A percentile compares a stretch with the other conserved stretches of the same genome.
Conservation (phyloP, 2,797 vertebrate species). For the Perdix hodgsoniae region DNA sequence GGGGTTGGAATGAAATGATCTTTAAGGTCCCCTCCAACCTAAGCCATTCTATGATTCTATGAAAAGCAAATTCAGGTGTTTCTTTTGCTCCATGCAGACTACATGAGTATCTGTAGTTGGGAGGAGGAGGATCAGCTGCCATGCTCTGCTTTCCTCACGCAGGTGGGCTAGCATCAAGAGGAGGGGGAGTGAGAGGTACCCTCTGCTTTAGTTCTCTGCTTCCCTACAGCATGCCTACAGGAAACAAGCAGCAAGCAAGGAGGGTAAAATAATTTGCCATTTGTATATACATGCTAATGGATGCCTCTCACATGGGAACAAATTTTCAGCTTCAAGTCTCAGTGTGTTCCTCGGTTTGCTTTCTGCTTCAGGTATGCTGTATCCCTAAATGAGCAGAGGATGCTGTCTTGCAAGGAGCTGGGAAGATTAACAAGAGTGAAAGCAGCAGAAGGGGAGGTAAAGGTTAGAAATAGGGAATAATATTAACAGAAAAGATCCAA, state of each 20-base stretch:
- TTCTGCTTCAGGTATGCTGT: neutral
- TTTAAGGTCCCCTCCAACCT: no score
- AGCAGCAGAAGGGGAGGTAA: neutral
- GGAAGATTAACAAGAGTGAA: neutral
- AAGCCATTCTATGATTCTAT: no score
- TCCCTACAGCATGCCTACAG: neutral
- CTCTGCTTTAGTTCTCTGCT: neutral
- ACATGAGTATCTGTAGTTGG: neutral
- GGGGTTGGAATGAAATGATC: no score
- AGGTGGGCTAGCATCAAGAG: neutral
- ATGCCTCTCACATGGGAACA: neutral
- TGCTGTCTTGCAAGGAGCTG: neutral
- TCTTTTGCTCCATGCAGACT: neutral
- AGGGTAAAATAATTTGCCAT: slow-evolving; percentile 5
- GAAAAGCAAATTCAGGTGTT: no score
- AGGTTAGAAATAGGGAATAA: neutral
- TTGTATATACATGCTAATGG: neutral
- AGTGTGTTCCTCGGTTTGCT: neutral
- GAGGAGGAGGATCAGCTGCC: neutral
- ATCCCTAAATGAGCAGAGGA: neutral
- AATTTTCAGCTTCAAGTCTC: neutral
- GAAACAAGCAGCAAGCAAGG: neutral
- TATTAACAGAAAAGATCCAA: neutral
- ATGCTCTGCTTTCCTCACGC: neutral
- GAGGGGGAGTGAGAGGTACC: neutral